Base-by-base conservation (phyloP, 2,888 invertebrate species). In the Polydrusus cervinus region DNA sequence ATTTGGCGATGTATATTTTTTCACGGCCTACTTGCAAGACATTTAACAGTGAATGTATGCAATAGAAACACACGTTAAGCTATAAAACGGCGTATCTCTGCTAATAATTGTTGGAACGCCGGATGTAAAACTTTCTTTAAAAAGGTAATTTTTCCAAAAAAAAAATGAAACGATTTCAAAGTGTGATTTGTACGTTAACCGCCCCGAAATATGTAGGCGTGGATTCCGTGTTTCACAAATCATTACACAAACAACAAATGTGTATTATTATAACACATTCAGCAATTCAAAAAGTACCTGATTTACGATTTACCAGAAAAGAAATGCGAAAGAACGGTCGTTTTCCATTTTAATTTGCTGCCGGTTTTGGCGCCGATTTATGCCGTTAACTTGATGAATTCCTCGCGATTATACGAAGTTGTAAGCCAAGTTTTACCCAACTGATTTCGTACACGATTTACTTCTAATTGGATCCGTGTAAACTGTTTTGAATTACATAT, bases 311-410 rank as follows among this genome's bases (percentile, higher is more conserved):
- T 61, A 61, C 13, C 45, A 40, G 55, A 67, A 67, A 67, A 16
- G 2, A 16, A 13, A 51, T 55, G n/a, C 13, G 55, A 43, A 71
- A 55, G 25, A 40, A 34, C 62, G 18, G 64, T 62, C 20, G 40
- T 38, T 53, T 38, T 38, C 53, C 40, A 55, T 70, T 71, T 71
- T 75, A 75, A 75, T 75, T 75, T 71, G 43, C 75, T 67, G 75
- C 62, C 71, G 51, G 75, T 75, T 75, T 75, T 75, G 75, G 75
- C 75, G 75, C 70, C 70, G 74, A 74, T 65, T 74, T 74, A 49
- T 74, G 74, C 70, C 74, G 75, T 75, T 75, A 75, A 75, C 65
- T 71, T 75, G 75, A 75, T 75, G 71, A 75, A 75, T 75, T 75
- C 62, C 61, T 51, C 20, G 30, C 70, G 47, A 65, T 74, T 74